Base-by-base conservation (phyloP, 2,797 vertebrate species). In the Sternotherus odoratus region DNA sequence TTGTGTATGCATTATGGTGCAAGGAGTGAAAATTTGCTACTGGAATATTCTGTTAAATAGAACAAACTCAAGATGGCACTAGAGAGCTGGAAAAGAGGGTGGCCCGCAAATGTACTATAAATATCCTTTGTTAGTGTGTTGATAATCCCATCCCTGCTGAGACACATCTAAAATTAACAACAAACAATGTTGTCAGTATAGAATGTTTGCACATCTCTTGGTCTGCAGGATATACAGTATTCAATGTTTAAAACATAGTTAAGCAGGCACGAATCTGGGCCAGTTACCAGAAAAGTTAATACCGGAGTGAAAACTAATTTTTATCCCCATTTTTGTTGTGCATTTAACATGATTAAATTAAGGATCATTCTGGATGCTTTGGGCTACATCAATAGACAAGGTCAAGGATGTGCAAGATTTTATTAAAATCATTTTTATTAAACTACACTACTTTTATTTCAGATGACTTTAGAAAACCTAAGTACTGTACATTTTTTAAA, bases 31-130 rank as follows among this genome's bases (percentile, higher is more conserved):
- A 46, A 57, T 48, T 5, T 16, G 19, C 49, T 5, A 4, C 33
- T 33, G 28, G 4, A 43, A 36, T 51, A 89, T 95, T 78, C 85
- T 93, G 90, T 9, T 51, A 24, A 51, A 93, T 51, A 5, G 13
- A 19, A 24, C 53, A 85, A 79, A 93, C 97, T 97, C 94, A 96
- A 96, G 97, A 95, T 97, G 97, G 97, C 97, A 97, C 94, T 83
- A 97, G 95, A 87, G 95, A 97, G 95, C 95, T 92, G 78, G 84
- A 85, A 83, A 97, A 91, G 30, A 33, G 0, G 24, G 3, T 19
- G 17, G 78, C 82, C 54, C 57, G 63, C 77, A 46, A n/a, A 53
- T 77, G n/a, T 39, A 57, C 93, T 93, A 91, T 88, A 96, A 93
- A 97, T 95, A 97, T 83, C 77, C 86, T 97, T 94, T 95, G 92